These are phyloP conservation scores for Holacanthus passer DNA, from an alignment of 2,113 vertebrate species.

Conservation along the genomic window DNA sequence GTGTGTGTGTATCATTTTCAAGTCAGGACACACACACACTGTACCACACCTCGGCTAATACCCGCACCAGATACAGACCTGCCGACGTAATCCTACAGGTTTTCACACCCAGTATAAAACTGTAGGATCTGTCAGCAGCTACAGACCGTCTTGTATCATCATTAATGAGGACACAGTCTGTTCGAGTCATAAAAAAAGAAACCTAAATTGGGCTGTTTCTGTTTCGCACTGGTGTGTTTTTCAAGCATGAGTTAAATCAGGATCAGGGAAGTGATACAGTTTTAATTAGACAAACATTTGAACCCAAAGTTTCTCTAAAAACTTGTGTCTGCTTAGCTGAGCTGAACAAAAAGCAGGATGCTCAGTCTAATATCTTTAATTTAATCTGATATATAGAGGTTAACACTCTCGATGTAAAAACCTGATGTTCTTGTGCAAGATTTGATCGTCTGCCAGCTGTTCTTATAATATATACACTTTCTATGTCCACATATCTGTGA, in stretches of 20 bases:
- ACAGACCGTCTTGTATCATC: neutral
- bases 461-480: too few relatives aligned
- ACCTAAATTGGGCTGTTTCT: conserved; percentile 1
- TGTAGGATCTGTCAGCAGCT: conserved; percentile 39
- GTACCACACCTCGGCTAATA: conserved; percentile 36
- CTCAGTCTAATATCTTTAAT: neutral
- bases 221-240: conserved; percentile 4
- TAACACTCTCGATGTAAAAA: neutral
- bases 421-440: neutral
- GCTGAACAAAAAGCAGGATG: neutral
- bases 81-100: conserved; percentile 55
- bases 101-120: conserved; percentile 29
- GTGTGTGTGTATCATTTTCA: conserved; percentile 21
- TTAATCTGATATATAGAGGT: neutral
- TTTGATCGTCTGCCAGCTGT: too few relatives aligned
- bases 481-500: too few relatives aligned
- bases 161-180: conserved; percentile 14
- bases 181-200: neutral
- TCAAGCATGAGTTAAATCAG: conserved; percentile 15
- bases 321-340: neutral
- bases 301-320: neutral
- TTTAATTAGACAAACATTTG: conserved; percentile 10
- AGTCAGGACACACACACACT: conserved; percentile 46
- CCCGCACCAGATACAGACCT: conserved; percentile 36
- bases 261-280: neutral